Conservation (phyloP, 2,888 invertebrate species). For the Rotaria socialis region DNA sequence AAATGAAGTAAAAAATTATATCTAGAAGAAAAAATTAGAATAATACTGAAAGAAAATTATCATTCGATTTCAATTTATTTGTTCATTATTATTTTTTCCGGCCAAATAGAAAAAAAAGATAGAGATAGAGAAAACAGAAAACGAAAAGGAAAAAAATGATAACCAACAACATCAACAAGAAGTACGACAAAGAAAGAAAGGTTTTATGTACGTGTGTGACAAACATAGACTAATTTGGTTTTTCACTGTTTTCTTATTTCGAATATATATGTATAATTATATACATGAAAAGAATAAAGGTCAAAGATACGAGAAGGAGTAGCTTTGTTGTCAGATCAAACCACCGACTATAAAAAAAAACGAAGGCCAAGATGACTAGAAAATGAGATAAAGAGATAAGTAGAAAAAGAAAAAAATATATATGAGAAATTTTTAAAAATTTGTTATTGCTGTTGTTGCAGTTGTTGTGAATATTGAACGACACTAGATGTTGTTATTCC, state of each 20-base stretch:
- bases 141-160: neutral
- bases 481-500: too few relatives aligned
- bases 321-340: slow-evolving; percentile 26
- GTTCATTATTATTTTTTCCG: neutral
- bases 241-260: slow-evolving; percentile 29
- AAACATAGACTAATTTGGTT: neutral
- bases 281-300: neutral
- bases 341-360: neutral
- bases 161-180: slow-evolving; percentile 26
- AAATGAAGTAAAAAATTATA: neutral
- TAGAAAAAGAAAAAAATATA: neutral
- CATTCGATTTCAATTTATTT: neutral
- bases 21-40: neutral
- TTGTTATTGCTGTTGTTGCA: neutral
- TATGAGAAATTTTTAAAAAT: neutral
- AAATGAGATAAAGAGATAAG: neutral
- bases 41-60: neutral
- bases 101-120: neutral
- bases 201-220: slow-evolving; percentile 5
- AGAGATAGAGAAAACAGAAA: neutral
- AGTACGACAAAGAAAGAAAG: slow-evolving; percentile 2
- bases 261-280: neutral
- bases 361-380: neutral
- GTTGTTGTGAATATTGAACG: too few relatives aligned
- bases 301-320: neutral